Evolutionary conservation across 1,140 invertebrate genomes (phyloP), one percentile per base, ranked within the genome.

Genomic region (Gryon sp.): DNA sequence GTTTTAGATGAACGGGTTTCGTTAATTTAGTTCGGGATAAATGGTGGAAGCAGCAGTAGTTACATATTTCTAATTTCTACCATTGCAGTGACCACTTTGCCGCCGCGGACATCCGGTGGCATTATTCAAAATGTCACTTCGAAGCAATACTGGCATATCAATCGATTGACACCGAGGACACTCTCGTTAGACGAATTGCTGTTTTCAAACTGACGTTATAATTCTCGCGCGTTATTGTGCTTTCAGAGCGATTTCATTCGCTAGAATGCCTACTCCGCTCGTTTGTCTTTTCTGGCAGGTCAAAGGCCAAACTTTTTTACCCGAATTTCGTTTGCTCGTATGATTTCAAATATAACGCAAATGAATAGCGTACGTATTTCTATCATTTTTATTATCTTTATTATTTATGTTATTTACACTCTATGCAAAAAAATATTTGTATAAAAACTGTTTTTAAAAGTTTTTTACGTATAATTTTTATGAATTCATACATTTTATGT

Each of bases 111-210:
- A 28, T 34, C 43, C 30, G 68, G 14, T 74, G 34, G 36, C 65
- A 53, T 76, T 50, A 53, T 66, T 63, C 43, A 65, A 65, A 59
- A 18, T 70, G 65, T 76, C 74, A 70, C 26, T 60, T 45, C n/a
- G 30, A 32, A 32, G 63, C 48, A 20, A 57, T 57, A 22, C 57
- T 46, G 50, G n/a, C 32, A 76, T 76, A 76, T 57, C 57, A 69
- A 69, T 69, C 55, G 63, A 76, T 69, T 69, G 73, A 76, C 73
- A 69, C 41, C 41, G 73, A 76, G 63, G 50, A 62, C 63, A 57
- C 73, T 69, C 55, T 75, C 28, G 57, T 53, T 26, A 53, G 73
- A 76, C 63, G 73, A 76, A 76, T 69, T 57, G 63, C 48, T 43
- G 59, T 57, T 52, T 63, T 63, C 73, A 36, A 63, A 65, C 12